These are phyloP conservation scores for Diorhabda elongata DNA, from an alignment of 1,140 invertebrate genomes.

Conservation along the genomic window DNA sequence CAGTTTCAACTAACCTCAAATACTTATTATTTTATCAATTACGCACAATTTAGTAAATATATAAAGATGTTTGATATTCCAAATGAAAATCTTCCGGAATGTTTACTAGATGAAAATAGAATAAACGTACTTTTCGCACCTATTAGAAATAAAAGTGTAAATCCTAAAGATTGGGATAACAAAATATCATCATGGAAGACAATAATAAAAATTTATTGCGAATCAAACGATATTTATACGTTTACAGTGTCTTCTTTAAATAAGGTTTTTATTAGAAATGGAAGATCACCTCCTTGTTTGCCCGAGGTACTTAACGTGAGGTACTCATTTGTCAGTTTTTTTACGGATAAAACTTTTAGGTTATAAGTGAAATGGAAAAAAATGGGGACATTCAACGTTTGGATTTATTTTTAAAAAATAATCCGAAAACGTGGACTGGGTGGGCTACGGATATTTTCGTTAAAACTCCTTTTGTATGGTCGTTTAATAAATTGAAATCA, in stretches of 20 bases:
- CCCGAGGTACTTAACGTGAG: constrained; percentile 35
- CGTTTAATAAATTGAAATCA: constrained; percentile 45
- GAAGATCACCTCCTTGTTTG: constrained; percentile 46
- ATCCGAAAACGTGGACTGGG: constrained; percentile 39
- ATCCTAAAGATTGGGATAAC: constrained; percentile 51
- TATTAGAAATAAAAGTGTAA: constrained; percentile 47
- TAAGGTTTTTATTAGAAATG: constrained; percentile 46
- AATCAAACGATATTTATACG: constrained; percentile 37
- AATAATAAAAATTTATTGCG: constrained; percentile 47
- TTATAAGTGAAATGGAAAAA: constrained; percentile 42
- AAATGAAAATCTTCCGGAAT: constrained; percentile 43
- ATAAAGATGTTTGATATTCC: constrained; percentile 36
- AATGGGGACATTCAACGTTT: constrained; percentile 37
- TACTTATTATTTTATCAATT: too few species aligned
- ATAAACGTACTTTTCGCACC: constrained; percentile 51
- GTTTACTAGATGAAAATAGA: constrained; percentile 49
- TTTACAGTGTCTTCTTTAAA: constrained; percentile 44
- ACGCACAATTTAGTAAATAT: neutral
- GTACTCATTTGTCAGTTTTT: neutral
- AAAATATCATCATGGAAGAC: constrained; percentile 53
- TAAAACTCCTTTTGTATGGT: constrained; percentile 45
- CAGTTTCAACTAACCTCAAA: too few species aligned
- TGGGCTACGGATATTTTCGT: constrained; percentile 45
- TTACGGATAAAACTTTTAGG: neutral
- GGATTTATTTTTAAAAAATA: constrained; percentile 38